Base-by-base conservation (phyloP, 2,797 vertebrate species). In the Thunnus albacares region DNA sequence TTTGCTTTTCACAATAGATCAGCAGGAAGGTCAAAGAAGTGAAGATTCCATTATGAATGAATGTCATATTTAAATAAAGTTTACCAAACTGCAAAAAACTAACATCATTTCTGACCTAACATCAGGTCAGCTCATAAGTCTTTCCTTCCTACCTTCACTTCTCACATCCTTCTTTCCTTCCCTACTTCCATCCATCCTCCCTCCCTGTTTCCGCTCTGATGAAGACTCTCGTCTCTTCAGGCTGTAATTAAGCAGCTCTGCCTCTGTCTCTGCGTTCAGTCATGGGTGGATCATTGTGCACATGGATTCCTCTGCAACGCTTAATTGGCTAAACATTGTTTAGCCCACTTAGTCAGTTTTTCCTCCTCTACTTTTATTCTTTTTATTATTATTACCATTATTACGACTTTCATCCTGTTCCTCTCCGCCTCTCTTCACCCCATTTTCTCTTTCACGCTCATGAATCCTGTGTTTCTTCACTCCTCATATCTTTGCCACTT, bases 211-310 rank as follows among this genome's bases (percentile, higher is more conserved):
- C 84, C 20, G 78, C 88, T 90, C 86, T 56, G 83, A 71, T 90
- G 92, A 76, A 81, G 87, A 57, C 85, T 83, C 75, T 12, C 47
- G 75, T 89, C 82, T 90, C 92, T 91, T 82, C 88, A 80, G 88
- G 91, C 92, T 92, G 89, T 93, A 94, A 95, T 95, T 93, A 94
- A 83, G 86, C 92, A 71, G 89, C 86, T 86, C 83, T 90, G 83
- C 83, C 86, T 93, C 84, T 75, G 81, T 79, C 80, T 89, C 81
- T 81, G 86, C 63, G 83, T 78, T 93, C 92, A 94, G 56, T 92
- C 92, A 93, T 92, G 92, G 84, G 71, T 91, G 88, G 75, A 71
- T 92, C 85, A 91, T 90, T 90, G 91, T 92, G 83, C 91, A 92
- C 91, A 92, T 85, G 89, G 80, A 91, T 87, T 92, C 85, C 85